Base-by-base conservation (phyloP, 64 coral and sea anemone species). In the Montipora efflorescens region DNA sequence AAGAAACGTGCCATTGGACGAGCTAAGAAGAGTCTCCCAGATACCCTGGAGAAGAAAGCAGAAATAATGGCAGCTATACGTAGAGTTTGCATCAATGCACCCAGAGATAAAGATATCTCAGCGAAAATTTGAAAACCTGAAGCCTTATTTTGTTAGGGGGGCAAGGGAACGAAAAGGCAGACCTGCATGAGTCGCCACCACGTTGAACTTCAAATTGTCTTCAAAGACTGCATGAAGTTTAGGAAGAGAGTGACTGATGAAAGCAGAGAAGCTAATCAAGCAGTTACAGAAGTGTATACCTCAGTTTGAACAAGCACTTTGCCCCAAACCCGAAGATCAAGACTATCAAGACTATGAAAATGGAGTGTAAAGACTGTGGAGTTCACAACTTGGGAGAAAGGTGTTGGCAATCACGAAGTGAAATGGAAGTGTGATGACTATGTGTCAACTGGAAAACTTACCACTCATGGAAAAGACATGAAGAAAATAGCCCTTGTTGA, bases 401-500 rank as follows among this genome's bases (percentile, higher is more conserved):
- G 53, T n/a, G 48, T 72, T n/a, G 55, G 21, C 4, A n/a, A 79
- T 3, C 44, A n/a, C 3, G 18, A 62, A 49, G 87, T 79, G 13
- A 59, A 66, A 4, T 90, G 88, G 88, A 79, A 47, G 20, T 9
- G 88, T 14, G 81, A 80, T n/a, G 77, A 90, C 15, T 78, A 23
- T 68, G 8, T 80, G 22, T 13, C 59, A 2, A 90, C 76, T 50
- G 76, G 88, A 50, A 90, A 79, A 22, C 43, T 70, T 80, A 13
- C 2, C 2, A 5, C 88, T 3, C n/a, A 91, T 91, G 67, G 90
- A 19, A 87, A 89, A n/a, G 92, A 94, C 50, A 82, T 64, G 21
- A 94, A 89, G 44, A 94, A 94, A 69, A 89, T 94, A 19, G 19
- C 68, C 58, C 70, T 94, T 10, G 67, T 94, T 0, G 5, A 7